Conservation (phyloP, 2,888 invertebrate species). For the Limenitis camilla region DNA sequence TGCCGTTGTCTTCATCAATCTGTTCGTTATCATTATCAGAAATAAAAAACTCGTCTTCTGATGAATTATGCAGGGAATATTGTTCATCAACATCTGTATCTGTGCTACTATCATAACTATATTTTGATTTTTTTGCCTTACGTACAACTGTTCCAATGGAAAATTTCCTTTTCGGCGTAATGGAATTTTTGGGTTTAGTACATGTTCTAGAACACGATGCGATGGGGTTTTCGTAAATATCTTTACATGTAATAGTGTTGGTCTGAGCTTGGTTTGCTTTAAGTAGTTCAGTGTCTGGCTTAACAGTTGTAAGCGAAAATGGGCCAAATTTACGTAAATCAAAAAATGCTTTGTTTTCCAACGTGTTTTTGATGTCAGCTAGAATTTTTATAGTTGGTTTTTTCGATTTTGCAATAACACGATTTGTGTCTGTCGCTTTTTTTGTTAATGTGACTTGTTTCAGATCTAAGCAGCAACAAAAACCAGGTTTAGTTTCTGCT, state of each 20-base stretch:
- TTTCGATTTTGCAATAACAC: background rate
- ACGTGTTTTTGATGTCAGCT: background rate
- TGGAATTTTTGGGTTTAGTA: background rate
- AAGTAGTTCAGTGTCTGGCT: no score
- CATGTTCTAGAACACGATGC: no score
- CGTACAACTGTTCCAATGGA: background rate
- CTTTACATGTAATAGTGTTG: background rate
- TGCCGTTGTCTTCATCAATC: background rate
- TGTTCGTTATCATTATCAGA: background rate
- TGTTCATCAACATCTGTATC: background rate
- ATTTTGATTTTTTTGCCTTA: no score
- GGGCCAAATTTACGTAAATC: background rate
- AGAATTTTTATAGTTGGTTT: background rate
- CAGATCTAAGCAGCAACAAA: background rate
- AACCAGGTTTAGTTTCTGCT: background rate
- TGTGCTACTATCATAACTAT: no score
- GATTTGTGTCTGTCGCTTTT: background rate
- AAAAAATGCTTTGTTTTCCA: background rate
- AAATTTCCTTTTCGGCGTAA: background rate
- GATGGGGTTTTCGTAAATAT: no score
- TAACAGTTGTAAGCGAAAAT: no score
- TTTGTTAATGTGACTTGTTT: background rate
- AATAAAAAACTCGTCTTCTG: conserved; percentile 4
- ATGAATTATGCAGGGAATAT: background rate
- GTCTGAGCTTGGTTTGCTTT: no score